Base-by-base conservation (phyloP, 2,113 vertebrate genomes). In the Noctilio leporinus region DNA sequence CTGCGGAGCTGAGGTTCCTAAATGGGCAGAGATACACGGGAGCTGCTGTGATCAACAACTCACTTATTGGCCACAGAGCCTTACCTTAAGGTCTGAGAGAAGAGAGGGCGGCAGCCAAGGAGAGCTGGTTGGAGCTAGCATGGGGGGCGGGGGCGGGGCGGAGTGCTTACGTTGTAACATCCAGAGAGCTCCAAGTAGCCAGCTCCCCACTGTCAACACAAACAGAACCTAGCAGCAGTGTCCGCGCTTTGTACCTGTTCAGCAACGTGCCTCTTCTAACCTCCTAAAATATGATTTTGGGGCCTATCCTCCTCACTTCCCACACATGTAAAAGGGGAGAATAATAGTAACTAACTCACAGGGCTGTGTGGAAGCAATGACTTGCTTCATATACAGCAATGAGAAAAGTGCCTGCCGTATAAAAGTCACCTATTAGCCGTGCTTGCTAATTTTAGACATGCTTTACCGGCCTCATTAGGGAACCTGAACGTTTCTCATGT, bases 1-100 rank as follows among this genome's bases (percentile, higher is more conserved):
- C 99, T 0, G 99, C 99, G 0, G 99, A 99, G 97, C 99, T 99
- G 89, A 99, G 98, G 96, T 99, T 99, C 98, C 99, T 99, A 51
- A 15, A 20, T 62, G 92, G 53, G 80, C 33, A 30, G 95, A 87
- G 57, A 92, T 1, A 91, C 0, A 26, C 4, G 59, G 65, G 51
- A 86, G 81, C 22, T 49, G 87, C 51, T 70, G 84, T 92, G 86
- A 70, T 22, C 38, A 72, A 65, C 40, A 47, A 43, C 55, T 59
- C 35, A 22, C 47, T 80, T 33, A 19, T 35, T 16, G 75, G 80
- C 49, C 65, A 40, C 0, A 2, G 19, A 55, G 72, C 20, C 89
- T 53, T 14, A 80, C 77, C 81, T 88, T 33, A 40, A 33, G 22
- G 80, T 16, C 20, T 3, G 7, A 51, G 38, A 38, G 22, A 72